Base-by-base conservation (phyloP, 2,888 invertebrate species). In the Cantharis rufa region DNA sequence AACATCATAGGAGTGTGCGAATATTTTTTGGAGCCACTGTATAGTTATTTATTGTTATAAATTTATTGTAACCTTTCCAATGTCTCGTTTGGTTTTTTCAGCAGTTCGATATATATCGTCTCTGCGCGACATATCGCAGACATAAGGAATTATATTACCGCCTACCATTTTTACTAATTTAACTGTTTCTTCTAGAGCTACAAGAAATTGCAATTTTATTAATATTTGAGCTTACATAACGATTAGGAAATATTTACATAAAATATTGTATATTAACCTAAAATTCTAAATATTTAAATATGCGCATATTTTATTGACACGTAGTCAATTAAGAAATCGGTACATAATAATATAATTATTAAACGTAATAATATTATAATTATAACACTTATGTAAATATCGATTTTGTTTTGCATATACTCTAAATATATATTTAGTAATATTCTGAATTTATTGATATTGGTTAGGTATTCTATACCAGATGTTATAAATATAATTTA, bases 61-160 rank as follows among this genome's bases (percentile, higher is more conserved):
- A n/a, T n/a, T n/a, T n/a, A n/a, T n/a, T n/a, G n/a, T 62, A 70
- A 75, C 75, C 62, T 71, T 48, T 13, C 77, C 77, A 18, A 74
- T 15, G 10, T 77, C 74, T 16, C 63, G 68, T 71, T 63, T 69
- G 7, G 77, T 74, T 18, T 68, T 70, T 63, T 77, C 77, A 1
- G 77, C 77, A 0, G 48, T 27, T 15, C 63, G 62, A 13, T 77
- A 77, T 48, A 77, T 74, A n/a, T 74, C 74, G 10, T 71, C 74
- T 24, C 28, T 68, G 1, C 70, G 28, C 0, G 77, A 24, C 18
- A 77, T 18, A 27, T 77, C 74, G 15, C 77, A 77, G 11, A 18
- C 10, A 15, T 73, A 73, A 15, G 62, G 32, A 7, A 16, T 15
- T 24, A 73, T n/a, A 4, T 16, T 15, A 10, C 62, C 70, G 13